phyloP scores from a whole-genome alignment of 2,797 vertebrate species.

The Coendou prehensilis region DNA sequence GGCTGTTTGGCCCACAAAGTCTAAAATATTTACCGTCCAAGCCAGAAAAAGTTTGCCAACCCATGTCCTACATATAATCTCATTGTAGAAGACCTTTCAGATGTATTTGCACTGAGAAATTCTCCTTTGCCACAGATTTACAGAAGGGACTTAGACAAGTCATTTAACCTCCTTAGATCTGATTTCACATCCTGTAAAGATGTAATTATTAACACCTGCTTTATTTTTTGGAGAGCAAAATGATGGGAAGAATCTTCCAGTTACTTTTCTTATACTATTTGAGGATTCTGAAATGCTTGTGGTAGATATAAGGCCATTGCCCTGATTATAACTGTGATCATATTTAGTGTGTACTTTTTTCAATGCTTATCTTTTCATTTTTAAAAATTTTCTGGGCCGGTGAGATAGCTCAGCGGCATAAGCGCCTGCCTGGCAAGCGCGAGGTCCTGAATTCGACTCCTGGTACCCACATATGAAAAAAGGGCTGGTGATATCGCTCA shows the following conservation, averaged over 20 bases:
- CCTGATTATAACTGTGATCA: background rate
- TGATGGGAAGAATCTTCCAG: background rate
- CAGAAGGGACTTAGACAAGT: background rate
- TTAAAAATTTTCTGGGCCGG: conserved; percentile 69
- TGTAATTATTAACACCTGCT: conserved; percentile 30
- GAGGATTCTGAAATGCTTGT: background rate
- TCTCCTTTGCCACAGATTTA: background rate
- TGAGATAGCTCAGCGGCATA: too few species aligned
- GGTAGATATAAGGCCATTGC: background rate
- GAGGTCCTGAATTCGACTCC: too few species aligned
- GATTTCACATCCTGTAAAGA: conserved; percentile 43
- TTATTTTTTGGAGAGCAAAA: conserved; percentile 43
- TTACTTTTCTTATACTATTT: background rate
- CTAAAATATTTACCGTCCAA: background rate
- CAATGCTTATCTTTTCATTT: conserved; percentile 77
- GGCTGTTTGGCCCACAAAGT: background rate
- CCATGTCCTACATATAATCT: background rate
- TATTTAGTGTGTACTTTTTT: conserved; percentile 65
- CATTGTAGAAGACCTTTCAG: background rate
- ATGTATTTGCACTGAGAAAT: background rate
- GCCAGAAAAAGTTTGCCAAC: background rate
- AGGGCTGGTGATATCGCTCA: too few species aligned
- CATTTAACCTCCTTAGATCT: conserved; percentile 47
- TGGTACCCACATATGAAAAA: too few species aligned
- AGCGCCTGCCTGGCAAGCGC: too few species aligned